Evolutionary conservation across 1,140 invertebrate genomes (phyloP), one percentile per base, ranked within the genome.

Genomic region (Drosophila tristis): DNA sequence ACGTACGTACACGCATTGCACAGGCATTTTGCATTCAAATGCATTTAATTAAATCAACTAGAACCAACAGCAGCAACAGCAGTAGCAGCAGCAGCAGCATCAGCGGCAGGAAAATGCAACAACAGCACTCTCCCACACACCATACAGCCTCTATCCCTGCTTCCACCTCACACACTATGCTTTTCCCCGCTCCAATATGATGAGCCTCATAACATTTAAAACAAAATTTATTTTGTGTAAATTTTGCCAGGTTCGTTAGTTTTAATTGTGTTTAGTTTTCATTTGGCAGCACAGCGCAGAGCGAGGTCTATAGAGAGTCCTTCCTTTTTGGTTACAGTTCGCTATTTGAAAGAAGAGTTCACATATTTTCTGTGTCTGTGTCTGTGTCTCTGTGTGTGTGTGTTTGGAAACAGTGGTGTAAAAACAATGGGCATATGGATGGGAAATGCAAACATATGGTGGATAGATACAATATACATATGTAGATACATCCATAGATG

Each of bases 31-130:
- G 80, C 81, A 85, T 85, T 85, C 81, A 85, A 85, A 85, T 85
- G 77, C 80, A 85, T 85, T 85, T 85, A 85, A 85, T 85, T 85
- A 85, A 85, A 85, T 85, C 81, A 85, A 85, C 80, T 85, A 85
- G 80, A 85, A 85, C 80, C 80, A 85, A 85, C 80, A 80, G 35
- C 35, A 39, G 11, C 31, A 35, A 9, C 11, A 13, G 35, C 16
- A 16, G 16, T 9, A 35, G 9, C 16, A 16, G 16, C 31, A 35
- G 9, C 9, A 9, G 29, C 6, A 31, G 29, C 29, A 31, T 2
- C 31, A 31, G 8, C 9, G 9, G 35, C 35, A 39, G 80, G 75
- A 79, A 85, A 85, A 67, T 85, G 80, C 80, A 77, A 63, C 71
- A 82, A 29, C 75, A 78, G 48, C 73, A 80, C 43, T 59, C 55